Base-by-base conservation (phyloP, 2,888 invertebrate genomes). In the Ectemnius continuus region DNA sequence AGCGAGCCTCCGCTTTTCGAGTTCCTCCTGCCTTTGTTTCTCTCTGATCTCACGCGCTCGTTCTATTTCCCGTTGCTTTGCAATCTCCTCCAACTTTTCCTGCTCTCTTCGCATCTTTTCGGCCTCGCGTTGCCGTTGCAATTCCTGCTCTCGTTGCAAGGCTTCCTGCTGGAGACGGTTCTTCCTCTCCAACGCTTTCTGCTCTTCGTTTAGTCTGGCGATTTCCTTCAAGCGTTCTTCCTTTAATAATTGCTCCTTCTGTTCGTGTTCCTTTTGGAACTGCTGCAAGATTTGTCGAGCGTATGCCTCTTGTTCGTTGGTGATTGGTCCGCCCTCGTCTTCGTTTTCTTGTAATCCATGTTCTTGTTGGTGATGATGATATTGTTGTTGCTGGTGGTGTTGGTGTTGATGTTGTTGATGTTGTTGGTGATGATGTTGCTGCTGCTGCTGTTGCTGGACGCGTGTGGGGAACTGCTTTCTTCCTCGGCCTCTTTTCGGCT, bases 141-240 rank as follows among this genome's bases (percentile, higher is more conserved):
- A n/a, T 59, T 91, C 91, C 26, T 87, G 87, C 26, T 89, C 88
- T 3, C 84, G 77, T 2, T 81, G 78, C 4, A 84, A 26, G 0
- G 83, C 81, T 5, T 87, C 87, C 56, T 87, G 84, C 16, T 87
- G 87, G 2, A 87, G 69, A 2, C 82, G 80, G 0, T 87, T 82
- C 16, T 88, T 88, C 14, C 85, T 83, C 14, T 90, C 88, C 14
- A 89, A 76, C 18, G 87, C 89, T 46, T 85, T 86, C 45, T 88
- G 84, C 60, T 89, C 89, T 18, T 87, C 87, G 45, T 85, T 85
- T 46, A 90, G 73, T 23, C 88, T 77, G 2, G 83, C 83, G 3
- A 89, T 77, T 64, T 90, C 89, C 57, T 88, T 90, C 47, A 87
- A 75, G n/a, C 89, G 82, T 4, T 89, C 89, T 4, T 85, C 84